Evolutionary conservation across 2,113 vertebrate species (phyloP).

Genomic region (Falcunculus frontatus): DNA sequence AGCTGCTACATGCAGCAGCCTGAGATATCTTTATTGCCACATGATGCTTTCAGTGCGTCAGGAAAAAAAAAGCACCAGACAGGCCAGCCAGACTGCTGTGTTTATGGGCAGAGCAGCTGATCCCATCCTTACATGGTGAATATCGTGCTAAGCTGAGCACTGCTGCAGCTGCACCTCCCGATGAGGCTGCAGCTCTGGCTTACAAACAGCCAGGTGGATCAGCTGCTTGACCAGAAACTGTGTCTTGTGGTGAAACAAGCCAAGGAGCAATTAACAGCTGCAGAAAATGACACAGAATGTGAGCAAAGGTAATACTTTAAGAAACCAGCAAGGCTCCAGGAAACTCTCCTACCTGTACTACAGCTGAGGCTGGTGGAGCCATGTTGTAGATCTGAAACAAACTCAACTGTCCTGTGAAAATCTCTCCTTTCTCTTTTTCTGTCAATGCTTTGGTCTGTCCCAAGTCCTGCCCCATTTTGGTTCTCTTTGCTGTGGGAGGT

Average conservation of each 20-base stretch:
- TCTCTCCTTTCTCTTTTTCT: neutral
- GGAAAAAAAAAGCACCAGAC: too few relatives aligned
- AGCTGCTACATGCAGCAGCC: neutral
- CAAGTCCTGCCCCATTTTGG: neutral
- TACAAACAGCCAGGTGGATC: too few relatives aligned
- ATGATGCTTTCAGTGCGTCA: neutral
- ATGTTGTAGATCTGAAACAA: neutral
- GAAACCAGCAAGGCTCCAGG: neutral
- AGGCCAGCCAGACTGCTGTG: conserved; percentile 39
- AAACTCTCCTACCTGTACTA: neutral
- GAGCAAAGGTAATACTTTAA: neutral
- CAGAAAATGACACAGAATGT: neutral
- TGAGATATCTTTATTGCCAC: neutral
- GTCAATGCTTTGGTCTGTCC: neutral
- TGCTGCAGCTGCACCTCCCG: neutral
- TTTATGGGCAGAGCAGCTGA: conserved; percentile 59
- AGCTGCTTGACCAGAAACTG: neutral
- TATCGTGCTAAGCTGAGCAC: neutral
- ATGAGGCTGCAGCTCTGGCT: neutral
- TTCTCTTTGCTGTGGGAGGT: fast-evolving
- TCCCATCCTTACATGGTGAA: conserved; percentile 12
- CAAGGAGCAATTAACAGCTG: neutral
- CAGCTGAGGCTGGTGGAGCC: neutral
- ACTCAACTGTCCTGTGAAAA: neutral
- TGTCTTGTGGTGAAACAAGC: neutral